Percentiles rank a stretch among this genome's conserved stretches.
phyloP scores from a whole-genome alignment of 2,888 invertebrate genomes.

The Zele albiditarsus region DNA sequence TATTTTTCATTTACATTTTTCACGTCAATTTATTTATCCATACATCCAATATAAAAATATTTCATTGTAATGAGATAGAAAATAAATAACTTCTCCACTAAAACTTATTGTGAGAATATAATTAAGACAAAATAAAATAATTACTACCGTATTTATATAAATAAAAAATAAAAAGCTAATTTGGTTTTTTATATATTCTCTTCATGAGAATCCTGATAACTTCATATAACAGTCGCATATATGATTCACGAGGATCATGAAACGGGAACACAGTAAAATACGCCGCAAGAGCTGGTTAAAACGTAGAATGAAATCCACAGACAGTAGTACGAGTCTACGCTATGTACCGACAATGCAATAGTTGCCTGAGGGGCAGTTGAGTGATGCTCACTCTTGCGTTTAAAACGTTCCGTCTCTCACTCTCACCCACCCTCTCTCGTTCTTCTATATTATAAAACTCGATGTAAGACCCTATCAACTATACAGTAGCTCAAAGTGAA shows the following conservation, averaged over 20 bases:
- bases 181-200: background rate
- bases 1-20: too few species aligned
- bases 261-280: background rate
- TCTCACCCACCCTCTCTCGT: background rate
- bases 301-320: background rate
- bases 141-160: background rate
- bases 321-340: slow-evolving; percentile 14
- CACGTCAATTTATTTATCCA: too few species aligned
- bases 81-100: too few species aligned
- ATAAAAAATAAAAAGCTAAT: background rate
- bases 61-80: too few species aligned
- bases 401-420: background rate
- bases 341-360: slow-evolving; percentile 9
- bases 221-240: too few species aligned
- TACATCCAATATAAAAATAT: too few species aligned
- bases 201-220: background rate
- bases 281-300: slow-evolving; percentile 1
- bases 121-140: background rate
- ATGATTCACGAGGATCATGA: slow-evolving; percentile 11
- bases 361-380: slow-evolving; percentile 15
- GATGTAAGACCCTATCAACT: background rate
- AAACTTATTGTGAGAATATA: too few species aligned
- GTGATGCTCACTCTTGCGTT: background rate
- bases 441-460: background rate
- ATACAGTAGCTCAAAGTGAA: background rate